Base-by-base conservation (phyloP, 2,797 vertebrate species). In the Brachyrhaphis roseni region DNA sequence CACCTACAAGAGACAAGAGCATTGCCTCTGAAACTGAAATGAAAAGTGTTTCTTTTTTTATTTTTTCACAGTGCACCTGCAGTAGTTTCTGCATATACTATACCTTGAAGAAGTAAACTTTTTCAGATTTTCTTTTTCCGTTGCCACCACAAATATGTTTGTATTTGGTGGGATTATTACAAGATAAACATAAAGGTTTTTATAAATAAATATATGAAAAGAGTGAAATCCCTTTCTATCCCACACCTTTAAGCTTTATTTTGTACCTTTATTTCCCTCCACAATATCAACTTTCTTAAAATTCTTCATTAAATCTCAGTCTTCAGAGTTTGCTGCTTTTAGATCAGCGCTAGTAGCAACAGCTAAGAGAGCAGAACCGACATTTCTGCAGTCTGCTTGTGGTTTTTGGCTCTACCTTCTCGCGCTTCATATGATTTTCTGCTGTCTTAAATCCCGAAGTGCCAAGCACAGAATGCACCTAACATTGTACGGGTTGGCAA, bases 11-110 rank as follows among this genome's bases (percentile, higher is more conserved):
- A 81, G 86, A 55, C 78, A 74, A 75, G 77, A 77, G 81, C 75
- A 71, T 13, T 41, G 55, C 78, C 77, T 45, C 43, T 70, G 82
- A 87, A 86, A 82, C 55, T 87, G 88, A 77, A 71, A 31, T 88
- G 46, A 55, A 75, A 81, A 43, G 4, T 26, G 75, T 75, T 53
- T 16, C 47, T 49, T 78, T 13, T 62, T 53, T 79, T 26, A 45
- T 31, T 78, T 39, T 51, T 31, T 12, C 78, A 36, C 74, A 47
- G 78, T 2, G 26, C 31, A 66, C 31, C 76, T 79, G 66, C 51
- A 11, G 5, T 68, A 23, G 8, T 82, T 82, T 84, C 26, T 13
- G 1, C 8, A 39, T 62, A 81, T 45, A n/a, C 74, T 3, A 39
- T 12, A 31, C 28, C 11, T 31, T 8, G 5, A 6, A 15, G 28